Evolutionary conservation across 2,888 invertebrate species (phyloP).

Genomic region (Oscheius onirici): DNA sequence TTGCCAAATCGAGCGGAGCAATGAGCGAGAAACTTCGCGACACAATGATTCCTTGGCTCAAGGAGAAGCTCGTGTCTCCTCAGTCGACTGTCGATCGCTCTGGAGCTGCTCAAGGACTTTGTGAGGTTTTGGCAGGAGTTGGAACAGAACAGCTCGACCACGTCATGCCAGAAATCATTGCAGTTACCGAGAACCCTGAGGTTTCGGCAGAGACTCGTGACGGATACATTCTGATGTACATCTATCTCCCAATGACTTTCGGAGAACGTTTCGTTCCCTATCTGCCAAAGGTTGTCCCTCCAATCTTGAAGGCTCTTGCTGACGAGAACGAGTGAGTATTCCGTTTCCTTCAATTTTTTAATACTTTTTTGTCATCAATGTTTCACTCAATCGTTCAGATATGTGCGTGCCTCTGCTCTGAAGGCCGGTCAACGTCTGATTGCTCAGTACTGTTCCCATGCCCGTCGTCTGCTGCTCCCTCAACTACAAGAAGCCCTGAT

Average conservation of each 20-base stretch:
- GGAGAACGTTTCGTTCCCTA: conserved; percentile 93
- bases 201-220: conserved; percentile 88
- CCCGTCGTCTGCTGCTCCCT: conserved; percentile 78
- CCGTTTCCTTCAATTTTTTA: background rate
- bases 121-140: conserved; percentile 86
- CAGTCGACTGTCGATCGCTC: conserved; percentile 91
- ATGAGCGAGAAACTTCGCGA: conserved; percentile 88
- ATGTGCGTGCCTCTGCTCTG: conserved; percentile 94
- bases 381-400: conserved; percentile 72
- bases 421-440: conserved; percentile 96
- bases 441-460: conserved; percentile 86
- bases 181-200: conserved; percentile 69
- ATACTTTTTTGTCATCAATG: conserved; percentile 75
- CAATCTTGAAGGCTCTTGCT: conserved; percentile 93
- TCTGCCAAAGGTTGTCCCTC: conserved; percentile 94
- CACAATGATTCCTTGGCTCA: conserved; percentile 92
- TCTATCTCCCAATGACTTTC: conserved; percentile 97
- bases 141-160: conserved; percentile 93
- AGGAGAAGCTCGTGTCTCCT: conserved; percentile 95
- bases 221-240: conserved; percentile 99
- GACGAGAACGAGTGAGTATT: conserved; percentile 86
- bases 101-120: conserved; percentile 86
- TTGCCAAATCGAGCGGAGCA: conserved; percentile 55
- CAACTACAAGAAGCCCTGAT: conserved; percentile 81
- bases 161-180: conserved; percentile 83